A percentile compares a stretch with the other conserved stretches of the same genome.
These are phyloP conservation scores for Heteromurus nitidus DNA, from an alignment of 2,888 invertebrate species.

Conservation along the genomic window DNA sequence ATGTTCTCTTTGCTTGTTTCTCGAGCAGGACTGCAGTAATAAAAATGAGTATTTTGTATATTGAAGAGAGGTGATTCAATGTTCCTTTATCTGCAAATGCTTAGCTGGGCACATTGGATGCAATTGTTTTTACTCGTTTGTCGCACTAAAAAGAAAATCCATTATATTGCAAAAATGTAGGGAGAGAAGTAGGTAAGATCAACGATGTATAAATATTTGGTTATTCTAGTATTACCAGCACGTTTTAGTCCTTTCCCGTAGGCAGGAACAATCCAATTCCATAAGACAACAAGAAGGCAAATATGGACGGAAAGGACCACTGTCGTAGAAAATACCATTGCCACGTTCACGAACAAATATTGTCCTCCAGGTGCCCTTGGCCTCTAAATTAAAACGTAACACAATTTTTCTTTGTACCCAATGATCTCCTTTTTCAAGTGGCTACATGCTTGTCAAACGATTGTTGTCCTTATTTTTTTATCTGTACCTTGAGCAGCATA, in stretches of 20 bases:
- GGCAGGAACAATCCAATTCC: slow-evolving; percentile 65
- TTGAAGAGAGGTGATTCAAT: slow-evolving; percentile 8
- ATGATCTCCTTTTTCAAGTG: too few species aligned
- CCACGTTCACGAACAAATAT: slow-evolving; percentile 55
- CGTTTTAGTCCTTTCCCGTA: slow-evolving; percentile 51
- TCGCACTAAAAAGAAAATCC: slow-evolving; percentile 44
- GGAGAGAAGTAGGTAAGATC: background rate
- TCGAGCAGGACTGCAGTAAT: too few species aligned
- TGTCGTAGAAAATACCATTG: slow-evolving; percentile 52
- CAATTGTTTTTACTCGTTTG: slow-evolving; percentile 66
- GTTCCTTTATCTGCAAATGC: slow-evolving; percentile 61
- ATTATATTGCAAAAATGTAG: background rate
- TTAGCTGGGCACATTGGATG: slow-evolving; percentile 68
- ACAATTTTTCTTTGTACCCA: too few species aligned
- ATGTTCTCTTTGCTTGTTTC: too few species aligned
- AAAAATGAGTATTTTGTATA: slow-evolving; percentile 22
- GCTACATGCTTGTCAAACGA: too few species aligned
- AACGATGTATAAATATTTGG: background rate
- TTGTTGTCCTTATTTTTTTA: too few species aligned
- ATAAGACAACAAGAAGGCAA: slow-evolving; percentile 58
- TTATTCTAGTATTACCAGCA: slow-evolving; percentile 10
- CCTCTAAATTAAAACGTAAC: slow-evolving; percentile 48
- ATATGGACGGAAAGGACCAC: slow-evolving; percentile 63
- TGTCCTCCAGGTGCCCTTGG: slow-evolving; percentile 57
- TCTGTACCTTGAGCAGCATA: slow-evolving; percentile 66